Base-by-base conservation (phyloP, 2,888 invertebrate genomes). In the Gymnosoma rotundatum region DNA sequence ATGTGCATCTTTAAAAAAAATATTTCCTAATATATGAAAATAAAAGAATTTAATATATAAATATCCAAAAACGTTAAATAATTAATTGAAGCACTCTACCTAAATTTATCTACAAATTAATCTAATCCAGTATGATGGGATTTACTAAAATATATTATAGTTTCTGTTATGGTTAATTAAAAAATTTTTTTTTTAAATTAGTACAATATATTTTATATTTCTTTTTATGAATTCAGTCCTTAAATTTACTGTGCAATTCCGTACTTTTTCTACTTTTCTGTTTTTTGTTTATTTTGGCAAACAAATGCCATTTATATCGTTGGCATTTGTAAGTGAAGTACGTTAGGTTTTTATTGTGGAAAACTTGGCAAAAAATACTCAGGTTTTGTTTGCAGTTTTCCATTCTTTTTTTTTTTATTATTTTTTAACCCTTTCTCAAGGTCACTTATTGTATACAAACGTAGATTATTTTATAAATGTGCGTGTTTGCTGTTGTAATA, bases 341-440 rank as follows among this genome's bases (percentile, higher is more conserved):
- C 18, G 18, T 72, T 56, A 38, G 9, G 50, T 58, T 18, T 56
- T 14, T 72, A 16, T 66, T 48, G 21, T 48, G 56, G 32, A 76
- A 75, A 83, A 78, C 72, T 83, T 83, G 80, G 80, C 73, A 80
- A 56, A 64, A 20, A 52, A 25, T 61, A 32, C 42, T 67, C 32
- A 14, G 25, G n/a, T 60, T 60, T 45, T 45, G 16, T 32, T 69
- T n/a, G 42, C 45, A 63, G 14, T 67, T 67, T 76, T 52, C 38
- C 20, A 20, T 3, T 32, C 50, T 14, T 10, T 8, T 20, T 50
- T 14, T 7, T 2, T 50, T 10, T 18, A 20, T 61, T 9, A 2
- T 2, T 48, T 66, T 42, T 63, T n/a, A n/a, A n/a, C 38, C 58
- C 18, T 61, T 12, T 42, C 1, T 72, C 72, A 83, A 83, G 80